phyloP scores from a whole-genome alignment of 2,888 invertebrate genomes.

The Dryomyza anilis region DNA sequence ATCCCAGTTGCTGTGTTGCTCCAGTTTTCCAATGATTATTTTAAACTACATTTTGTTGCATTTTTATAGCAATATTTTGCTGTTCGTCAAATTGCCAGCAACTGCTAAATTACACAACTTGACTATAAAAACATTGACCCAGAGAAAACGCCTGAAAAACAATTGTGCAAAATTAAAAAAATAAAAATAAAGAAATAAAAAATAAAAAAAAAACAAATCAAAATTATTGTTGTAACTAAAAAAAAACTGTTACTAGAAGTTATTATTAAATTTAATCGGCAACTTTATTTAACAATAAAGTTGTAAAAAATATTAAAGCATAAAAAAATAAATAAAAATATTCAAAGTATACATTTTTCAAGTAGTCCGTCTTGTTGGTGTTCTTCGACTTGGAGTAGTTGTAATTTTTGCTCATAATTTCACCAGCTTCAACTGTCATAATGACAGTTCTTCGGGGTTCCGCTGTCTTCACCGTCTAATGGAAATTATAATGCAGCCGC shows the following conservation, averaged over 20 bases:
- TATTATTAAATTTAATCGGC: slow-evolving; percentile 15
- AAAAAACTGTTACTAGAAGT: slow-evolving; percentile 10
- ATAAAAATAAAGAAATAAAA: neutral
- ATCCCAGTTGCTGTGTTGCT: too few relatives aligned
- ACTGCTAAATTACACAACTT: slow-evolving; percentile 4
- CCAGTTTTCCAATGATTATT: slow-evolving; percentile 22
- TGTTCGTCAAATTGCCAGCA: too few relatives aligned
- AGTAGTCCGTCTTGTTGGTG: too few relatives aligned
- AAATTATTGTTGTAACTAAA: neutral
- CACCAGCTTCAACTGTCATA: slow-evolving; percentile 23
- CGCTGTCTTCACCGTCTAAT: slow-evolving; percentile 17
- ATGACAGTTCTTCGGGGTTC: slow-evolving; percentile 24
- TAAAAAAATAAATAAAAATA: too few relatives aligned
- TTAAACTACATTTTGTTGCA: too few relatives aligned
- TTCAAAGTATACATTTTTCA: too few relatives aligned
- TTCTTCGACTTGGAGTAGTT: too few relatives aligned
- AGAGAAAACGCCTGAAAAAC: slow-evolving; percentile 6
- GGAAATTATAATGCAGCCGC: slow-evolving; percentile 18
- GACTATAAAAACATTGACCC: slow-evolving; percentile 18
- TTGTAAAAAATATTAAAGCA: slow-evolving; percentile 1
- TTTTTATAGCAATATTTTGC: too few relatives aligned
- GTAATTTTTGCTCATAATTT: too few relatives aligned
- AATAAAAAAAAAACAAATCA: neutral
- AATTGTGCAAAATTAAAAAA: neutral
- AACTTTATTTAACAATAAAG: slow-evolving; percentile 4